Evolutionary conservation across 2,797 vertebrate species (phyloP), one percentile per base, ranked within the genome.

Genomic region (Paratrypauchen microcephalus): DNA sequence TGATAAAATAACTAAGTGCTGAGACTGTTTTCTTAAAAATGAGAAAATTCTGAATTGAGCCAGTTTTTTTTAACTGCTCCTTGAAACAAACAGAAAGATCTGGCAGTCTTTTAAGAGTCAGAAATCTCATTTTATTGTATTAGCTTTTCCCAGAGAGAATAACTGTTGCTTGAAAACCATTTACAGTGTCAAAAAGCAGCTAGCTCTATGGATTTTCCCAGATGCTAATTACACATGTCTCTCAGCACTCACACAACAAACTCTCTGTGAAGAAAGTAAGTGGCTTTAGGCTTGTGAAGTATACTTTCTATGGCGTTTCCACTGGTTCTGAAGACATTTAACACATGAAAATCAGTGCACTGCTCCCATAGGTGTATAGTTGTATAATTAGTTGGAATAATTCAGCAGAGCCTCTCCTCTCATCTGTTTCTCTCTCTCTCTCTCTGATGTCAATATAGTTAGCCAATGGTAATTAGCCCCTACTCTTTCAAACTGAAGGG

Each of bases 371-470:
- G 75, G 70, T 78, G 70, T 66, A 67, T 48, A 18, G 39, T 65
- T 57, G 75, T 77, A 69, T 83, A 82, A 86, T 88, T 85, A 85
- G 67, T 26, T 39, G 68, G 77, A 87, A 86, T 85, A 79, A 86
- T 84, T 85, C 71, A 80, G 52, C 65, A 55, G 67, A 76, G 77
- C 55, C 70, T 71, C 72, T 79, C 76, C 52, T 70, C 72, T 76
- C 76, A 79, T 80, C 72, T 76, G 39, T 70, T 36, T 36, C 41
- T 48, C 58, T 74, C 23, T 41, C 24, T 26, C 16, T n/a, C 16
- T 50, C 16, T 6, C 63, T 81, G 71, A 70, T 84, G 69, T 79
- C 82, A 79, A 72, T 76, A 77, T 55, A 61, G 74, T 77, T 64
- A 63, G 56, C 78, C 74, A 71, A 80, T 69, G 71, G 66, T 75